Conservation (phyloP, 1,140 invertebrate species). For the Sminthurides bifidus region DNA sequence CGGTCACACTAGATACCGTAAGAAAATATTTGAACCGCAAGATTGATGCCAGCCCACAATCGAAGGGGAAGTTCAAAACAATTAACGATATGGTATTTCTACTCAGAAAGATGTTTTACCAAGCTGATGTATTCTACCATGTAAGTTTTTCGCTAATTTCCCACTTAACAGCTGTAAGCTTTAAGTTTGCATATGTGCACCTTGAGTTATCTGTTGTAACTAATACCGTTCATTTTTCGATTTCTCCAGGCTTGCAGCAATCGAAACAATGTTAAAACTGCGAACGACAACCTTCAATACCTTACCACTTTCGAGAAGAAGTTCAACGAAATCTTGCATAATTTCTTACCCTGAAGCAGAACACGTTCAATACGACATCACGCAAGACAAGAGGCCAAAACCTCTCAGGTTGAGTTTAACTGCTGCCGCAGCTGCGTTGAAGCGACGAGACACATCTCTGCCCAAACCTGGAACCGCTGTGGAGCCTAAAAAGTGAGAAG, state of each 20-base stretch:
- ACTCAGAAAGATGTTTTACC: slow-evolving; percentile 10
- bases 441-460: too few species aligned
- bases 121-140: slow-evolving; percentile 9
- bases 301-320: neutral
- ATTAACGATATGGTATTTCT: neutral
- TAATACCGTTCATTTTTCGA: neutral
- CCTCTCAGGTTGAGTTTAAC: too few species aligned
- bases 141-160: slow-evolving; percentile 7
- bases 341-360: neutral
- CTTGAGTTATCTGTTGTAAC: neutral
- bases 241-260: neutral
- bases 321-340: neutral
- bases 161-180: too few species aligned
- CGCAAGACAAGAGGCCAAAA: too few species aligned
- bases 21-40: slow-evolving; percentile 4
- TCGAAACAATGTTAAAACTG: neutral
- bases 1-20: slow-evolving; percentile 2
- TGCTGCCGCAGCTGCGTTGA: too few species aligned
- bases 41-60: neutral
- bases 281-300: neutral
- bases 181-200: neutral
- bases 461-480: too few species aligned
- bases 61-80: neutral
- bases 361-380: too few species aligned
- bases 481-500: too few species aligned